phyloP scores from a whole-genome alignment of 2,113 vertebrate genomes.

The Indri indri region DNA sequence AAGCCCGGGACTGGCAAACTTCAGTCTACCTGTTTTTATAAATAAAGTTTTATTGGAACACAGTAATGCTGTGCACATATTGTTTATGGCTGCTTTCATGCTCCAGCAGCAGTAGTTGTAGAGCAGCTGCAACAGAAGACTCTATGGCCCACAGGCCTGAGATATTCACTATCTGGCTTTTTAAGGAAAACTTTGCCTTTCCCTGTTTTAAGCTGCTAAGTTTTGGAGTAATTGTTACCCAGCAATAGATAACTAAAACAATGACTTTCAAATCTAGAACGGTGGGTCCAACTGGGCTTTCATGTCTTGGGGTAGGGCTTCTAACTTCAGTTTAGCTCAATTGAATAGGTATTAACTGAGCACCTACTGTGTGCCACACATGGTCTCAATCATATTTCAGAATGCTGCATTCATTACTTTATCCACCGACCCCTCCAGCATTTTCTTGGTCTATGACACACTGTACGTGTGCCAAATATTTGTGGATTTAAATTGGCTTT shows the following conservation, averaged over 20 bases:
- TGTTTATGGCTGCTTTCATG: background rate
- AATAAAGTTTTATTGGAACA: slow-evolving; percentile 32
- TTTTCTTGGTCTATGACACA: background rate
- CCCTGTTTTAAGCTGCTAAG: background rate
- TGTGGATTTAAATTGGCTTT: background rate
- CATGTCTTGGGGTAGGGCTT: background rate
- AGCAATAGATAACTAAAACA: background rate
- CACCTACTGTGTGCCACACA: background rate
- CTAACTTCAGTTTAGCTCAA: background rate
- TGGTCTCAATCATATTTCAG: background rate
- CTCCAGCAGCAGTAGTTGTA: background rate
- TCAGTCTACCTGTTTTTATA: background rate
- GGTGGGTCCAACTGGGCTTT: background rate
- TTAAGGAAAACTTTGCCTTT: background rate
- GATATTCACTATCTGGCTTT: background rate
- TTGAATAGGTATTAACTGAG: background rate
- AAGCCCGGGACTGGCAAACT: background rate
- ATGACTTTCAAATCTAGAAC: background rate
- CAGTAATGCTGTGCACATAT: no score
- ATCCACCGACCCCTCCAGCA: background rate
- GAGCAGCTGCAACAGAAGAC: background rate
- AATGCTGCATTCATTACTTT: background rate
- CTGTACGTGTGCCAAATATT: background rate
- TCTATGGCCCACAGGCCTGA: background rate
- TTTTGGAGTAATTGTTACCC: background rate